These are phyloP conservation scores for Drosophila dunni DNA, from an alignment of 1,140 invertebrate species.

Conservation along the genomic window DNA sequence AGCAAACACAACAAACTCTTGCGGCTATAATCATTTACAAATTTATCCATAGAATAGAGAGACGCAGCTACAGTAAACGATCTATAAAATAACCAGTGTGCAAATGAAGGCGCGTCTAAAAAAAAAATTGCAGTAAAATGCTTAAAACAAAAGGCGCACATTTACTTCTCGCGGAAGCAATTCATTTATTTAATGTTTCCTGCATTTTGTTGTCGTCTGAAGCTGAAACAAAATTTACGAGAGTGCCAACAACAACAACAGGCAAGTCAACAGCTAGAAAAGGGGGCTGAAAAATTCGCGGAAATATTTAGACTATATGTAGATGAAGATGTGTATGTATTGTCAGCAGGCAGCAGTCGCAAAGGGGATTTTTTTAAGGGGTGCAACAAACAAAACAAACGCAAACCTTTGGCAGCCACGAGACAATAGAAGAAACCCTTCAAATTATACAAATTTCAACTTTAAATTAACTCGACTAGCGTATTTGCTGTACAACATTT, in stretches of 20 bases:
- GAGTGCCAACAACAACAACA: conserved; percentile 41
- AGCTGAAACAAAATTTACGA: conserved; percentile 69
- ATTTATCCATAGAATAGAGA: neutral
- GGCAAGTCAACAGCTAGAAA: conserved; percentile 23
- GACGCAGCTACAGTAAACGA: neutral
- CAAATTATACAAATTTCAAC: neutral
- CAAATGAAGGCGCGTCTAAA: conserved; percentile 64
- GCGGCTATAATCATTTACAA: conserved; percentile 32
- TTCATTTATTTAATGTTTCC: conserved; percentile 84
- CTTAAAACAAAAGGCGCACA: conserved; percentile 62
- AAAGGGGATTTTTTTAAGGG: conserved; percentile 1
- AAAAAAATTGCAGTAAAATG: conserved; percentile 79
- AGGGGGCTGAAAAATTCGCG: conserved; percentile 46
- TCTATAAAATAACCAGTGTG: conserved; percentile 48
- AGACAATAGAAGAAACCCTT: conserved; percentile 41
- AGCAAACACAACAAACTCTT: conserved; percentile 4
- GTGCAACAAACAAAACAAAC: conserved; percentile 39
- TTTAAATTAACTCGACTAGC: neutral
- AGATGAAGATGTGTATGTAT: conserved; percentile 27
- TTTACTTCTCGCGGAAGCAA: conserved; percentile 67
- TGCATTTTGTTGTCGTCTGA: conserved; percentile 81
- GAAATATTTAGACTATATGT: conserved; percentile 58
- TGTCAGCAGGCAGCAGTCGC: conserved; percentile 14
- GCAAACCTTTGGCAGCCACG: conserved; percentile 19
- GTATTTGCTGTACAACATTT: neutral